Evolutionary conservation across 2,113 vertebrate genomes (phyloP), one percentile per base, ranked within the genome.

Genomic region (Pandion haliaetus): DNA sequence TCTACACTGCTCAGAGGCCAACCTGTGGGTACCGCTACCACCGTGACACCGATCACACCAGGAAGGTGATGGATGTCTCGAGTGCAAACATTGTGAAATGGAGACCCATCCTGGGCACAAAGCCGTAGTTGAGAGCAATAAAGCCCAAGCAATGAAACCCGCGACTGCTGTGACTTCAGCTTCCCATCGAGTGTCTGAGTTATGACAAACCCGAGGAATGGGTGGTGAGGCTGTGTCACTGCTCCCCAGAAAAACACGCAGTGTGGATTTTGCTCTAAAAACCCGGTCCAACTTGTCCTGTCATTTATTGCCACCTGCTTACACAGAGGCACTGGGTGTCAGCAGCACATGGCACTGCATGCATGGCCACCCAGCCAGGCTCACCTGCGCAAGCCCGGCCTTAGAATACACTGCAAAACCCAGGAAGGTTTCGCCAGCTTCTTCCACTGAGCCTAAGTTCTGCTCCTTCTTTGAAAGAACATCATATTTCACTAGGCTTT

Each of bases 1-100:
- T 98, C 98, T 96, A 95, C 93, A 98, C 98, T 0, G 28, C 86
- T 0, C 96, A 98, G 94, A 97, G 93, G 40, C 93, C 98, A 0
- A 92, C 90, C 45, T 98, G 98, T 0, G 98, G 98, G 32, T 97
- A 96, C 58, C 87, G 61, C 32, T 98, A 97, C 97, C 54, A 10
- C 32, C 38, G 32, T 14, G 47, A 66, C 82, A 88, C 97, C 0
- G 88, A 96, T 10, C 98, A 98, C 78, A 86, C 85, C 85, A 97
- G 91, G 67, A 97, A 83, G 40, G 29, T 25, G 76, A 67, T 87
- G 1, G 97, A 97, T 0, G 8, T 98, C 47, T 59, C 52, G 2
- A 83, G 78, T 8, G 42, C 73, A 7, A 92, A 98, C 62, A 0
- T 55, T 4, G 2, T 29, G 31, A 96, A 82, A 67, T 98, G 98